Evolutionary conservation across 2,888 invertebrate species (phyloP).

Genomic region (Macroteleia sp.): DNA sequence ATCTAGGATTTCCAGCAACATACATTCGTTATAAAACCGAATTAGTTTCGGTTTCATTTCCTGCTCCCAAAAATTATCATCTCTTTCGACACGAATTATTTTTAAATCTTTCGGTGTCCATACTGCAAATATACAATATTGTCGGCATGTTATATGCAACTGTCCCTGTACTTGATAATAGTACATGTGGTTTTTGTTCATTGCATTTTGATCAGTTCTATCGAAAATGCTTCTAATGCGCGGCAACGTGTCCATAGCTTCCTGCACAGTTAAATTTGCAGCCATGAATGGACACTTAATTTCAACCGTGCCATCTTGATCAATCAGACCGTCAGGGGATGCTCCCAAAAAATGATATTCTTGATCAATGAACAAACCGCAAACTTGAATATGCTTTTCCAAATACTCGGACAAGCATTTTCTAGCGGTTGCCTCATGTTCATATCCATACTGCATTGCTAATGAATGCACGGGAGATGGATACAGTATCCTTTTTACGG

Average conservation of each 20-base stretch:
- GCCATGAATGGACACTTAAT: conserved; percentile 49
- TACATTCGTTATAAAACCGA: conserved; percentile 12
- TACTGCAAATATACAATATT: conserved; percentile 26
- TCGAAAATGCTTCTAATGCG: conserved; percentile 19
- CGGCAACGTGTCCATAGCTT: conserved; percentile 11
- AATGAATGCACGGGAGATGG: conserved; percentile 1
- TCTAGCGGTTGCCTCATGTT: conserved; percentile 43
- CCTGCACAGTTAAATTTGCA: not conserved
- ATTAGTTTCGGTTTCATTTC: conserved; percentile 43
- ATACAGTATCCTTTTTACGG: conserved; percentile 37
- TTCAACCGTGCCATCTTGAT: conserved; percentile 51
- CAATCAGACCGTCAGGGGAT: conserved; percentile 59
- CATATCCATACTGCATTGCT: conserved; percentile 34
- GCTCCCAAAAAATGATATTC: conserved; percentile 31
- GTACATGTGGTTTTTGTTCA: conserved; percentile 23
- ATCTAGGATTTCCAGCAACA: conserved; percentile 40
- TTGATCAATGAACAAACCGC: conserved; percentile 53
- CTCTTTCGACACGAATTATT: not conserved
- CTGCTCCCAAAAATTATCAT: not conserved
- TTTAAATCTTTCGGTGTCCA: conserved; percentile 21
- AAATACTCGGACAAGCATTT: not conserved
- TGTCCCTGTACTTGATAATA: conserved; percentile 51
- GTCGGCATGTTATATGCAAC: conserved; percentile 28
- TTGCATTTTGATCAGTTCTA: not conserved
- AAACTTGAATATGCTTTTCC: not conserved